Percentiles rank a stretch among this genome's conserved stretches.
Evolutionary conservation across 2,888 invertebrate species (phyloP).

Genomic region (Caenorhabditis drosophilae): DNA sequence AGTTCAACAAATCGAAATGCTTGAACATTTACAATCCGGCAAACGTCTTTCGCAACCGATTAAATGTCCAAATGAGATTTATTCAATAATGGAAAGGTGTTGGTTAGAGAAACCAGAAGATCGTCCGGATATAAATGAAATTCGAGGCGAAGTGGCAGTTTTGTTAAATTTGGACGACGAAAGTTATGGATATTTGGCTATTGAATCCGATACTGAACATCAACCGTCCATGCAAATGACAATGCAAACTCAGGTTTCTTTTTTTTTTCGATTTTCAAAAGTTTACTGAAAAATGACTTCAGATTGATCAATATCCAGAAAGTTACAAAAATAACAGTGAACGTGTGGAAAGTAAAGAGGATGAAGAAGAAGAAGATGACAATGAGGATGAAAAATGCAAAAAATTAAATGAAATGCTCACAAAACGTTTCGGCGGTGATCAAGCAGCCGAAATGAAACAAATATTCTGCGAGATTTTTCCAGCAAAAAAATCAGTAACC

Average conservation of each 20-base stretch:
- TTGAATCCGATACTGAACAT: slow-evolving; percentile 16
- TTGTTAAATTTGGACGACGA: slow-evolving; percentile 51
- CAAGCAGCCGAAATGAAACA: slow-evolving; percentile 22
- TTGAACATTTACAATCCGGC: slow-evolving; percentile 47
- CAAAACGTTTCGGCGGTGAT: slow-evolving; percentile 18
- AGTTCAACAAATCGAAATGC: slow-evolving; percentile 56
- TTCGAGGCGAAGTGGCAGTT: slow-evolving; percentile 30
- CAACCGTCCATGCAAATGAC: slow-evolving; percentile 22
- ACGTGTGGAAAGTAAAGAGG: neutral
- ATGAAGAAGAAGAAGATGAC: neutral
- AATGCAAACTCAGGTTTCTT: no score
- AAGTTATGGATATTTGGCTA: slow-evolving; percentile 47
- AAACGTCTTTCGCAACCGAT: slow-evolving; percentile 45
- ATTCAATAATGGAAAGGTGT: slow-evolving; percentile 40
- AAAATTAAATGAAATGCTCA: slow-evolving; percentile 9
- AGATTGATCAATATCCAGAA: neutral
- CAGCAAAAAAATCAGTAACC: slow-evolving; percentile 1
- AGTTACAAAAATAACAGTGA: neutral
- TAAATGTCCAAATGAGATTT: slow-evolving; percentile 58
- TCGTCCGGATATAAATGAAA: slow-evolving; percentile 42
- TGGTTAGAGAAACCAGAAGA: slow-evolving; percentile 36
- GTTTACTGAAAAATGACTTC: neutral
- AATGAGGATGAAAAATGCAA: neutral
- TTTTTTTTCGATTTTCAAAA: neutral
- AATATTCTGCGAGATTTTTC: slow-evolving; percentile 27